These are phyloP conservation scores for Eulithis testata DNA, from an alignment of 2,888 invertebrate species.

Conservation along the genomic window DNA sequence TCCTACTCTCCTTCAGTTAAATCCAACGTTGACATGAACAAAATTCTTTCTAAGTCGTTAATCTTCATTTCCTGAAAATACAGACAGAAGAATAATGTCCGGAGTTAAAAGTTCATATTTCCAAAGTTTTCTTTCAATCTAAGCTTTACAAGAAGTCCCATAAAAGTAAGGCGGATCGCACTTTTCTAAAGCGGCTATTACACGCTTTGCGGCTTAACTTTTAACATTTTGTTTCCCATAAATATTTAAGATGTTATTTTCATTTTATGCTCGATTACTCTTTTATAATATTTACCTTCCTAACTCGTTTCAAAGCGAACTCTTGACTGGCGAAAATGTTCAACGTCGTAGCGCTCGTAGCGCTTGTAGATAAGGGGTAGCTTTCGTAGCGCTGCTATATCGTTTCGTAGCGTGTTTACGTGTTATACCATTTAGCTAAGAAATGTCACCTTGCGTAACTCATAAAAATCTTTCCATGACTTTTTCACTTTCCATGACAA, in stretches of 20 bases:
- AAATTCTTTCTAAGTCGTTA: conserved; percentile 38
- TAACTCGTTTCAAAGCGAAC: conserved; percentile 4
- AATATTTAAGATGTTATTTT: conserved; percentile 24
- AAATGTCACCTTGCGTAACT: neutral
- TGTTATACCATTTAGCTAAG: neutral
- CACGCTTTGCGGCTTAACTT: conserved; percentile 18
- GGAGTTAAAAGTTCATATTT: conserved; percentile 39
- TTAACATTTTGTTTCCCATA: conserved; percentile 23
- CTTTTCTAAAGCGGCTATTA: conserved; percentile 14
- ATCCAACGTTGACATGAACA: conserved; percentile 27
- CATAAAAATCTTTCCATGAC: no score
- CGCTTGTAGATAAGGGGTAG: neutral
- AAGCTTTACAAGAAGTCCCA: conserved; percentile 27
- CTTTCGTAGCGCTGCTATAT: conserved; percentile 14
- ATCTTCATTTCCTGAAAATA: conserved; percentile 37
- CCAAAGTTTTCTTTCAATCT: conserved; percentile 35
- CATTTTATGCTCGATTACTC: conserved; percentile 9
- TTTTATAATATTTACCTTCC: neutral
- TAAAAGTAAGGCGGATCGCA: conserved; percentile 25
- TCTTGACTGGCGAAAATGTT: neutral
- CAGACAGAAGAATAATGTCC: conserved; percentile 40
- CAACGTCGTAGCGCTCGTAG: no score
- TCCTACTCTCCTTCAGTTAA: conserved; percentile 21
- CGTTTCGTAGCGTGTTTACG: neutral
- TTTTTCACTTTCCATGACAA: no score